A percentile compares a stretch with the other conserved stretches of the same genome.
These are phyloP conservation scores for Heliothis virescens DNA, from an alignment of 1,140 invertebrate genomes.

Conservation along the genomic window DNA sequence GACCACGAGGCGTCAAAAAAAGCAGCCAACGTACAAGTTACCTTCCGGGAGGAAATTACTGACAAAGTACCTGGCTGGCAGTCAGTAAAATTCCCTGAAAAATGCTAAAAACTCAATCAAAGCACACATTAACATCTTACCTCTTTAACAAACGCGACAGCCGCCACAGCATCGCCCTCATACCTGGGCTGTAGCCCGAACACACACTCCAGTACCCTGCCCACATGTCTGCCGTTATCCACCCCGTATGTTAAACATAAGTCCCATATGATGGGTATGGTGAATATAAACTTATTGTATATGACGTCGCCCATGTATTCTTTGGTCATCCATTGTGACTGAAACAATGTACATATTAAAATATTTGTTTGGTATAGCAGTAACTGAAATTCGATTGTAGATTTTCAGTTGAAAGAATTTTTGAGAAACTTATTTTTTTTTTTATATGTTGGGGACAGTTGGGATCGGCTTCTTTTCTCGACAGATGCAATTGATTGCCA, in stretches of 20 bases:
- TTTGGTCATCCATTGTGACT: conserved; percentile 89
- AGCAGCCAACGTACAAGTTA: no score
- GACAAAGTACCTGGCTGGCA: no score
- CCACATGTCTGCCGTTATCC: conserved; percentile 88
- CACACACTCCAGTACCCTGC: conserved; percentile 89
- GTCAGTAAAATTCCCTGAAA: no score
- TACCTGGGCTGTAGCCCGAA: conserved; percentile 91
- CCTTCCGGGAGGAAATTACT: no score
- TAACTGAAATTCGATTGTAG: no score
- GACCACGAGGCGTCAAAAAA: no score
- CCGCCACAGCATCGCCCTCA: conserved; percentile 88
- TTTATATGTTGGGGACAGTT: no score
- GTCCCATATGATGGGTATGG: conserved; percentile 93
- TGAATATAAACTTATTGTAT: conserved; percentile 93
- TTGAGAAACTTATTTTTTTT: no score
- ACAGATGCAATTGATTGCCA: no score
- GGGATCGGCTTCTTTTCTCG: no score
- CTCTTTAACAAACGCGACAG: conserved; percentile 87
- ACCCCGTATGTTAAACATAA: conserved; percentile 91
- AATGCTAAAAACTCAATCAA: no score
- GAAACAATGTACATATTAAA: conserved; percentile 57
- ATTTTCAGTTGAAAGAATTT: no score
- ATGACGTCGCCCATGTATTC: conserved; percentile 89
- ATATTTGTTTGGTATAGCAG: background rate
- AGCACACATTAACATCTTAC: conserved; percentile 54